These are phyloP conservation scores for Himalopsyche kuldschensis DNA, from an alignment of 2,888 invertebrate species.

Conservation along the genomic window DNA sequence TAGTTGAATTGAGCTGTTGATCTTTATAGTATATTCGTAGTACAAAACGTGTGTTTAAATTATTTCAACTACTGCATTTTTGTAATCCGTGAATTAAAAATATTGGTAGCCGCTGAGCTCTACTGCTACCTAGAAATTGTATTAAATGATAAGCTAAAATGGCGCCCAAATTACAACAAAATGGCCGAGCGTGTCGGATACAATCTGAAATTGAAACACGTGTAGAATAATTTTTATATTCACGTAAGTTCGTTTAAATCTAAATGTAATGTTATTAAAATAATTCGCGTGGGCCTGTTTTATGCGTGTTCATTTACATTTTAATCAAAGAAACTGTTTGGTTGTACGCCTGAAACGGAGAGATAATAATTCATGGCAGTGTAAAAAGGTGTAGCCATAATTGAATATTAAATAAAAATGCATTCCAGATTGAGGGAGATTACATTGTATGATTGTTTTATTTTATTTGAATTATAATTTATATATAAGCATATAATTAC, in stretches of 20 bases:
- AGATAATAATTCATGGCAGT: neutral
- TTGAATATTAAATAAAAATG: neutral
- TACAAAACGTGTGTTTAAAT: too few species aligned
- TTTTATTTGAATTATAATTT: neutral
- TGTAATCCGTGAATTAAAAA: neutral
- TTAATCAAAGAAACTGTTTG: constrained; percentile 1
- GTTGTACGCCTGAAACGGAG: neutral
- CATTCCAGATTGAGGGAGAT: neutral
- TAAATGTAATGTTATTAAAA: neutral
- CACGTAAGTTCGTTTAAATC: neutral
- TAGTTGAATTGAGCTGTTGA: too few species aligned
- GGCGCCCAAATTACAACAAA: constrained; percentile 1
- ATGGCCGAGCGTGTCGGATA: constrained; percentile 9
- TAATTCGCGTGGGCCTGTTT: neutral
- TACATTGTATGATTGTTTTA: neutral
- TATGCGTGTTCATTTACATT: neutral
- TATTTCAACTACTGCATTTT: too few species aligned
- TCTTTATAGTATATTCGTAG: too few species aligned
- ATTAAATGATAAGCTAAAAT: neutral
- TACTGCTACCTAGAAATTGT: neutral
- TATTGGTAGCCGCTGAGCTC: neutral
- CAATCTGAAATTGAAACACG: neutral
- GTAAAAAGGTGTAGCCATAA: neutral
- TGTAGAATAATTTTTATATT: neutral
- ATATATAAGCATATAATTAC: neutral